A percentile compares a stretch with the other conserved stretches of the same genome.
Conservation (phyloP, 2,888 invertebrate genomes). For the Nebria brevicollis region DNA sequence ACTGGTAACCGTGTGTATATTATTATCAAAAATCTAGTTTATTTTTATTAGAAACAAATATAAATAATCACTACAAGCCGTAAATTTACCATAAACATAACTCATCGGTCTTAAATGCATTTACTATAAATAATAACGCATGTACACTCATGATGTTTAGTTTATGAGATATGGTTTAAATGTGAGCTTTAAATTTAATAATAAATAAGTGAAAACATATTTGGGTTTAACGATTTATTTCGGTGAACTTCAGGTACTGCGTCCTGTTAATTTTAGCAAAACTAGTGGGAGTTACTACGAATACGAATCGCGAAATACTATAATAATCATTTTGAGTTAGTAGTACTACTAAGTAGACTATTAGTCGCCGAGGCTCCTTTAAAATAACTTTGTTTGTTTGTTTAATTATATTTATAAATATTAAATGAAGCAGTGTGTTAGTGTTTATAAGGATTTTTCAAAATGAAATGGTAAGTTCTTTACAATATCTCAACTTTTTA, state of each 20-base stretch:
- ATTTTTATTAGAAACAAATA: slow-evolving; percentile 10
- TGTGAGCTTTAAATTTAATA: too few relatives aligned
- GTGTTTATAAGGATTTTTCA: background rate
- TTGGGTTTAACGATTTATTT: background rate
- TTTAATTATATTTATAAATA: background rate
- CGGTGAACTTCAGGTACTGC: background rate
- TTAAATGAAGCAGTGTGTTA: background rate
- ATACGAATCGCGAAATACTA: background rate
- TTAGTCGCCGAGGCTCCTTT: background rate
- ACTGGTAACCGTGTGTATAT: background rate
- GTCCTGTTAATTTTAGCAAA: background rate
- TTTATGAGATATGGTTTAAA: too few relatives aligned
- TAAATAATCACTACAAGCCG: background rate
- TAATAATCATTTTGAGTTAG: background rate
- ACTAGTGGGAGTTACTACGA: background rate
- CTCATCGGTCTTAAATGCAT: too few relatives aligned
- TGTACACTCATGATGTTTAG: too few relatives aligned
- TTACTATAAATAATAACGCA: too few relatives aligned
- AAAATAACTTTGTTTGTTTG: background rate
- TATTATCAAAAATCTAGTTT: slow-evolving; percentile 9
- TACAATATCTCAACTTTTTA: background rate
- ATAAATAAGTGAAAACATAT: background rate
- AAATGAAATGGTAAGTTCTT: background rate
- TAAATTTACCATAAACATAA: too few relatives aligned
- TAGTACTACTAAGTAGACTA: background rate